Conservation (phyloP, 2,797 vertebrate genomes). For the Phyllotis vaccarum region DNA sequence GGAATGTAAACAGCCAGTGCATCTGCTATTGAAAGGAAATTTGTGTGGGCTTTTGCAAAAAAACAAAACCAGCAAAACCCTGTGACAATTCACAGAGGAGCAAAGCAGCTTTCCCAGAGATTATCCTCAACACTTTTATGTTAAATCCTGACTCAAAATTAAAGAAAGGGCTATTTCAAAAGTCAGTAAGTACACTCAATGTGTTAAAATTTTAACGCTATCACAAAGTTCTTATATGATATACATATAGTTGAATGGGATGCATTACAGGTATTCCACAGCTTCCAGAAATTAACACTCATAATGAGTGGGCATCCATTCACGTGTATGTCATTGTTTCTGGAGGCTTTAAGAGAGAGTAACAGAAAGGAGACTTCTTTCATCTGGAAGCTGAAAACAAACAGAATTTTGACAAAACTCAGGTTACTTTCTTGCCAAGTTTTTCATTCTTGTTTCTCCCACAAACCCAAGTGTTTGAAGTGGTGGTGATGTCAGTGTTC, state of each 20-base stretch:
- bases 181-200: background rate
- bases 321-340: background rate
- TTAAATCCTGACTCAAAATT: conserved; percentile 27
- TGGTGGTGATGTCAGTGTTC: background rate
- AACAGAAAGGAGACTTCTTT: conserved; percentile 29
- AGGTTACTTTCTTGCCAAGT: background rate
- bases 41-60: conserved; percentile 2
- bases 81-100: conserved; percentile 4
- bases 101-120: background rate
- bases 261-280: background rate
- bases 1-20: conserved; percentile 51
- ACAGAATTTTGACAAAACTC: background rate
- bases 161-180: background rate
- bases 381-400: background rate
- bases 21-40: conserved; percentile 67
- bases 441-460: background rate
- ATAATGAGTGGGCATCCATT: background rate
- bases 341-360: background rate
- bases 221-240: background rate
- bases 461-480: background rate
- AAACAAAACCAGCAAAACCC: background rate
- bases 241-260: background rate
- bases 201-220: conserved; percentile 21
- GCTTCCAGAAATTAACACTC: background rate
- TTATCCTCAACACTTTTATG: conserved; percentile 7